Evolutionary conservation across 2,888 invertebrate species (phyloP).

Genomic region (Amphipyra berbera): DNA sequence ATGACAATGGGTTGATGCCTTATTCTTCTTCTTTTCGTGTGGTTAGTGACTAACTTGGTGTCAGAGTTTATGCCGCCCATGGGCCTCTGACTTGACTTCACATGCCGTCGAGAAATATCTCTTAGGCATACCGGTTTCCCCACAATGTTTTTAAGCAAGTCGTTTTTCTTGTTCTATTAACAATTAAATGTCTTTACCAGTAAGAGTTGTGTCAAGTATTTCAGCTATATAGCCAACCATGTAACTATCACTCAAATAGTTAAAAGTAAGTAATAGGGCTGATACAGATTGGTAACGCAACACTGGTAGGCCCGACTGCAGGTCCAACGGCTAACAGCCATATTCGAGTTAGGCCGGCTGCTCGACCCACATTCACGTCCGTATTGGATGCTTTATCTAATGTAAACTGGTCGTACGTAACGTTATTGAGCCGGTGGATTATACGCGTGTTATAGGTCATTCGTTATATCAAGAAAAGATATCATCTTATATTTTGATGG

Average conservation of each 20-base stretch:
- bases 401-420: conserved; percentile 49
- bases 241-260: conserved; percentile 10
- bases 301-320: conserved; percentile 23
- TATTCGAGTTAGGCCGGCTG: conserved; percentile 51
- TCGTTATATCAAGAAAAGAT: conserved; percentile 19
- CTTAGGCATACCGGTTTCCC: too few species aligned
- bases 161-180: background rate
- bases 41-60: too few species aligned
- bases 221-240: conserved; percentile 2
- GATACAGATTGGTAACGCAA: conserved; percentile 37
- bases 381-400: conserved; percentile 58
- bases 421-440: conserved; percentile 42
- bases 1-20: too few species aligned
- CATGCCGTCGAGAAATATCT: too few species aligned
- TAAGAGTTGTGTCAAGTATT: background rate
- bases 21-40: too few species aligned
- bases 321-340: conserved; percentile 29
- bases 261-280: conserved; percentile 45
- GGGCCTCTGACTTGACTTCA: too few species aligned
- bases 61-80: too few species aligned
- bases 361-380: conserved; percentile 58
- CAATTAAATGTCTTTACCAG: background rate
- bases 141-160: too few species aligned
- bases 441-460: conserved; percentile 41
- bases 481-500: background rate